Evolutionary conservation across 2,797 vertebrate species (phyloP).

Genomic region (Onychomys leucogaster): DNA sequence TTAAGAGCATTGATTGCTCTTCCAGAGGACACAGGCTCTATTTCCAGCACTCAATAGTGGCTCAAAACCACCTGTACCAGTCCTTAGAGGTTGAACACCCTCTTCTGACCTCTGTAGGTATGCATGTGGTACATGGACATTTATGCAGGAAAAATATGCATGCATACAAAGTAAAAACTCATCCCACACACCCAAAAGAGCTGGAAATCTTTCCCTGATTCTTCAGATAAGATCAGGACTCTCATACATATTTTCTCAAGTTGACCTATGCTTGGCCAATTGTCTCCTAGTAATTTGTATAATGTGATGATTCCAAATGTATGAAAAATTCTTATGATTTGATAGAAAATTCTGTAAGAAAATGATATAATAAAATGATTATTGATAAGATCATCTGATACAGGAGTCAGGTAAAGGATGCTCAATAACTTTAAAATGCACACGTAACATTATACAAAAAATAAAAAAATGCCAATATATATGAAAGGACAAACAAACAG

Average conservation of each 20-base stretch:
- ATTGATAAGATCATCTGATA: too few species aligned
- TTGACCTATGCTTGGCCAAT: not conserved
- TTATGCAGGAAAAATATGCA: not conserved
- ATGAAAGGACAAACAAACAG: too few species aligned
- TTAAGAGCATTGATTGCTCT: not conserved
- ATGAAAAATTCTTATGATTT: not conserved
- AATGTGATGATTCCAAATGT: not conserved
- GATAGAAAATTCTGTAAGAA: not conserved
- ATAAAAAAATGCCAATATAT: too few species aligned
- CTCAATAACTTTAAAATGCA: too few species aligned
- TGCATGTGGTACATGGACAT: not conserved
- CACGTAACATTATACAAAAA: not conserved
- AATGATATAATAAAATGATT: too few species aligned
- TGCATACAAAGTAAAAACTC: not conserved
- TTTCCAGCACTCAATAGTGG: not conserved
- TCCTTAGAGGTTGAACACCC: too few species aligned
- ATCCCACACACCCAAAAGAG: too few species aligned
- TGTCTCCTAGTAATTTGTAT: not conserved
- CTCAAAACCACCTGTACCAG: not conserved
- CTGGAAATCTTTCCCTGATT: too few species aligned
- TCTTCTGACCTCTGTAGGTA: not conserved
- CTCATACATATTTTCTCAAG: not conserved
- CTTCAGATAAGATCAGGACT: too few species aligned
- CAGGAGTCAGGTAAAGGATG: too few species aligned
- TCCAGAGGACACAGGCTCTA: not conserved